Evolutionary conservation across 2,113 vertebrate genomes (phyloP), one percentile per base, ranked within the genome.

Genomic region (Sisor rabdophorus): DNA sequence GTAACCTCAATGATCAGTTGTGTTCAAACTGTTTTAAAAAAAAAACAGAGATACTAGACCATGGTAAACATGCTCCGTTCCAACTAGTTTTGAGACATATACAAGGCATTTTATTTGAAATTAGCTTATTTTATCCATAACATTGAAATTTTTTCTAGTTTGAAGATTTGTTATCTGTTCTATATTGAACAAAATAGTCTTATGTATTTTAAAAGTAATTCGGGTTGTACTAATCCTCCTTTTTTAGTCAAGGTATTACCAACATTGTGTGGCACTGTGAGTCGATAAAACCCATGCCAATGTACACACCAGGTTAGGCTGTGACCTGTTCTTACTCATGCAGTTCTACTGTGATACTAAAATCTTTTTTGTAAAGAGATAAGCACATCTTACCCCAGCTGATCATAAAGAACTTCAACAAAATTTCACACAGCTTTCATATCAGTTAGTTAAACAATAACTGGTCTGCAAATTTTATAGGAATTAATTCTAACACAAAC

Each of bases 241-340:
- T 12, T 60, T 68, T 36, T 59, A 2, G 22, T 24, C 36, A 54
- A 17, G 20, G 61, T 47, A 13, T 67, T 55, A 47, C 61, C 56
- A 32, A 44, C 61, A 67, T 11, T 67, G 32, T 55, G 50, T 54
- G 36, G 48, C 2, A 9, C 32, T 32, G 24, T n/a, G 22, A 24
- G 17, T 63, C 73, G 71, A 84, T 78, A 81, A 64, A 53, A 71
- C 59, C 64, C 73, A 16, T 69, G 78, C 68, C 74, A 61, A 47
- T 36, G 55, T 63, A 28, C 26, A 36, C 71, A 73, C 78, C 65
- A 71, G 67, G 32, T 47, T 10, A 52, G 56, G 75, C 82, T 15
- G 74, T 78, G 72, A 70, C 55, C 78, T 50, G 13, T 64, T 67
- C 30, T 50, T 60, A 68, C 88, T 81, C 83, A 79, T n/a, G 30